Evolutionary conservation across 2,888 invertebrate species (phyloP).

Genomic region (Epirrita christyi): DNA sequence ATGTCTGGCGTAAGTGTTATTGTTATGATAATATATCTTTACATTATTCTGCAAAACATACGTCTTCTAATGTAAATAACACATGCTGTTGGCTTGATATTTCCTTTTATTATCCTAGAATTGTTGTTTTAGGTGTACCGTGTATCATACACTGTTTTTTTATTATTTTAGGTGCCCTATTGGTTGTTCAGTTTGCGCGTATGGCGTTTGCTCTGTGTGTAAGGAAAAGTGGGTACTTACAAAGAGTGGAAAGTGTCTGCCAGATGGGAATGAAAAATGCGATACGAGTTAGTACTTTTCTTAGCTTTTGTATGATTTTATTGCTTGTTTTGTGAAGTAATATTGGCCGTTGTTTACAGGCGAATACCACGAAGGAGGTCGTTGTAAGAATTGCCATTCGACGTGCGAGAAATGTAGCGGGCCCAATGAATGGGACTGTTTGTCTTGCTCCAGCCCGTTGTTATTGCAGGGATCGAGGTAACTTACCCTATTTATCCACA

Average conservation of each 20-base stretch:
- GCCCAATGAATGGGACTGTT: conserved; percentile 90
- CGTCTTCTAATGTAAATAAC: conserved; percentile 34
- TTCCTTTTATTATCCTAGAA: conserved; percentile 17
- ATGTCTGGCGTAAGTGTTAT: conserved; percentile 86
- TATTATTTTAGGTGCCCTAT: conserved; percentile 86
- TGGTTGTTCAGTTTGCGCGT: conserved; percentile 90
- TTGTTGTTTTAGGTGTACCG: background rate
- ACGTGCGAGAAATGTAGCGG: conserved; percentile 94
- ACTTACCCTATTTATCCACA: conserved; percentile 54
- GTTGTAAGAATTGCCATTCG: conserved; percentile 92
- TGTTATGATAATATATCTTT: conserved; percentile 52
- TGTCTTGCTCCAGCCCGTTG: conserved; percentile 90
- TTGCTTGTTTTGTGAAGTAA: conserved; percentile 40
- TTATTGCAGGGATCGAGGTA: conserved; percentile 88
- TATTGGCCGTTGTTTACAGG: conserved; percentile 75
- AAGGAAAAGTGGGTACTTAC: conserved; percentile 90
- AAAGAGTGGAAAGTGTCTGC: conserved; percentile 90
- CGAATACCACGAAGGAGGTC: conserved; percentile 90
- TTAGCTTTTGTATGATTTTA: conserved; percentile 18
- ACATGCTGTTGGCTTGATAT: conserved; percentile 25
- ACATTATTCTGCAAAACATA: conserved; percentile 29
- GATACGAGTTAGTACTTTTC: conserved; percentile 86
- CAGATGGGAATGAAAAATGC: conserved; percentile 90
- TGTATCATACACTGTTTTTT: conserved; percentile 8
- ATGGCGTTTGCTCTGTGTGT: conserved; percentile 90